These are phyloP conservation scores for Syngnathus floridae DNA, from an alignment of 2,113 vertebrate genomes.

Conservation along the genomic window DNA sequence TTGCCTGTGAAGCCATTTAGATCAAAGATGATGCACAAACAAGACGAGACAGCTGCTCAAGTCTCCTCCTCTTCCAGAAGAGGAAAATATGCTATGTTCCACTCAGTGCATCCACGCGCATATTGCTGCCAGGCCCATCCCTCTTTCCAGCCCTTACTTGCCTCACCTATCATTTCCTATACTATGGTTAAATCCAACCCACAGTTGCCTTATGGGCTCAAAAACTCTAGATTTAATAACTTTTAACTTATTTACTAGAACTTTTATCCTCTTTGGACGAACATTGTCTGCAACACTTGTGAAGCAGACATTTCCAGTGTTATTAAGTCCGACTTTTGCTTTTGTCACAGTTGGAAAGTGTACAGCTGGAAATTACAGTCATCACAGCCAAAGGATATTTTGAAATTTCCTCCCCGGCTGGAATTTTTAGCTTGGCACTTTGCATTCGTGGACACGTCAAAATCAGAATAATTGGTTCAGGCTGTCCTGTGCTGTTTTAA, in stretches of 20 bases:
- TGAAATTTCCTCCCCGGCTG: constrained; percentile 31
- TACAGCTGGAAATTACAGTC: constrained; percentile 42
- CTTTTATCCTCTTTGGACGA: background rate
- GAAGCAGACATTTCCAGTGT: background rate
- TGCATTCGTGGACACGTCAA: constrained; percentile 51
- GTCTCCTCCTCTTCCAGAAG: constrained; percentile 10
- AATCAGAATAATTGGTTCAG: constrained; percentile 55
- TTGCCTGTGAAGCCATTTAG: constrained; percentile 16
- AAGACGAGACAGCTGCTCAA: constrained; percentile 24
- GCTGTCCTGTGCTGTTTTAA: constrained; percentile 47
- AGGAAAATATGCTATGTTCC: constrained; percentile 20
- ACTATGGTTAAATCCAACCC: constrained; percentile 6
- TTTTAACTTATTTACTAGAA: background rate
- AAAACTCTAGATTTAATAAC: constrained; percentile 10
- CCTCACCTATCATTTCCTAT: constrained; percentile 33
- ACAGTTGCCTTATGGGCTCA: constrained; percentile 25
- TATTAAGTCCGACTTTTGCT: constrained; percentile 1
- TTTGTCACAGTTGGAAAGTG: constrained; percentile 26
- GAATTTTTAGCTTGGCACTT: constrained; percentile 49
- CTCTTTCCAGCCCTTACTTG: constrained; percentile 43
- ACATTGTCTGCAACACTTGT: background rate
- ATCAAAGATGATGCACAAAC: constrained; percentile 27
- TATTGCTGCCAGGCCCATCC: constrained; percentile 32
- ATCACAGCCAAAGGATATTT: constrained; percentile 37
- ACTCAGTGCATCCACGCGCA: constrained; percentile 16